A percentile compares a stretch with the other conserved stretches of the same genome.
phyloP scores from a whole-genome alignment of 2,888 invertebrate genomes.

The Himalopsyche japonica region DNA sequence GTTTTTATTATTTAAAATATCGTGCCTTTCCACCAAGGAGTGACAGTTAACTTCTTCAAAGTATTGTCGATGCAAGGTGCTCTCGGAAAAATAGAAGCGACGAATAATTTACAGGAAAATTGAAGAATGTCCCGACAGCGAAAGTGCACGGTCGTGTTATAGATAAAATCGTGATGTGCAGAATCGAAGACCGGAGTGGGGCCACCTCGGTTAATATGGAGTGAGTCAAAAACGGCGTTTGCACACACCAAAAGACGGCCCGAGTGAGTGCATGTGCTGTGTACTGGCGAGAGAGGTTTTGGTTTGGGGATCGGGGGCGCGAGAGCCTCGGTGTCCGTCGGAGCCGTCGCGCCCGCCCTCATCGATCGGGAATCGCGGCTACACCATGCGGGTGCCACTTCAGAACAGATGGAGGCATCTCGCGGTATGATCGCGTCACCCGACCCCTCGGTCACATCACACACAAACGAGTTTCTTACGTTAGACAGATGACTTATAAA shows the following conservation, averaged over 20 bases:
- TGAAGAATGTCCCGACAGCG: background rate
- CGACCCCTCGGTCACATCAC: background rate
- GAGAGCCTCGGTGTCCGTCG: background rate
- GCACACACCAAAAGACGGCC: background rate
- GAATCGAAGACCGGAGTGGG: background rate
- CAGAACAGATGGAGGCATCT: background rate
- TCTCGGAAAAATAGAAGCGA: too few relatives aligned
- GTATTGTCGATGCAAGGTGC: too few relatives aligned
- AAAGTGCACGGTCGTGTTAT: background rate
- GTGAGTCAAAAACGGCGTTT: background rate
- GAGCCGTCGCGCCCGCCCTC: conserved; percentile 22
- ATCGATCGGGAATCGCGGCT: conserved; percentile 9
- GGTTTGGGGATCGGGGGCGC: conserved; percentile 12
- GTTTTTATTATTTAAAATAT: too few relatives aligned
- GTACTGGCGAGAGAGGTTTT: background rate
- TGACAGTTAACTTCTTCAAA: too few relatives aligned
- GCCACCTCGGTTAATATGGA: background rate
- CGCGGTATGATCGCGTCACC: background rate
- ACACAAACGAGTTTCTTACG: background rate
- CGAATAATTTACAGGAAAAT: too few relatives aligned
- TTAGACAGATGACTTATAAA: background rate
- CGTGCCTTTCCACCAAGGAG: too few relatives aligned
- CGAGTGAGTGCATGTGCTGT: background rate
- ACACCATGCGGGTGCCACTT: background rate
- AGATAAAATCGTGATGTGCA: too few relatives aligned